phyloP scores from a whole-genome alignment of 2,888 invertebrate species.

The Philereme transversata region DNA sequence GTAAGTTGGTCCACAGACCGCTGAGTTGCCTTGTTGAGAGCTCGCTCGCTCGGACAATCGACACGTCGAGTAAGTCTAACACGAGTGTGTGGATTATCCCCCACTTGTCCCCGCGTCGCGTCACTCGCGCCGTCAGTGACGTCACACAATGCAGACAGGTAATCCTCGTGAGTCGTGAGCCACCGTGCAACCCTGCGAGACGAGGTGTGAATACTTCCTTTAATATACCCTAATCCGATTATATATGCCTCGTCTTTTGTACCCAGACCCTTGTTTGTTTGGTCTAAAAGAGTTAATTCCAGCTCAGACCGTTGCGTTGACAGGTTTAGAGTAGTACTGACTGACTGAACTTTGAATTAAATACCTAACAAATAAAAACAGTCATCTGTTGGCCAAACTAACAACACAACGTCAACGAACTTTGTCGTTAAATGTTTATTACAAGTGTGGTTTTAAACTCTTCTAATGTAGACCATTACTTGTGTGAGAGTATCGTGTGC shows the following conservation, averaged over 20 bases:
- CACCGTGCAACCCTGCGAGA: neutral
- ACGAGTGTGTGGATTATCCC: neutral
- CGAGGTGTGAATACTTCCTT: conserved; percentile 6
- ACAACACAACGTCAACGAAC: neutral
- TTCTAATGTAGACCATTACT: too few species aligned
- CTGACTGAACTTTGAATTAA: too few species aligned
- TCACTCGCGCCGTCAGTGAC: too few species aligned
- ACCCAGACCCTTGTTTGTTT: conserved; percentile 5
- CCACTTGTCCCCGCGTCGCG: neutral
- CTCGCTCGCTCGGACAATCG: neutral
- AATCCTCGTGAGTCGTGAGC: neutral
- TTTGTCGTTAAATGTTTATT: neutral
- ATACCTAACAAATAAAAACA: too few species aligned
- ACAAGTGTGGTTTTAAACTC: too few species aligned
- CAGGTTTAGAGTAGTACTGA: too few species aligned
- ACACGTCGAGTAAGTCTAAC: neutral
- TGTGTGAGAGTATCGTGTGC: neutral
- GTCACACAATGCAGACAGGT: neutral
- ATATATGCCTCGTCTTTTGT: conserved; percentile 7
- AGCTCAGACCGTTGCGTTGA: neutral
- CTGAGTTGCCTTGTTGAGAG: neutral
- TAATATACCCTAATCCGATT: conserved; percentile 7
- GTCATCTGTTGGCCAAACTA: neutral
- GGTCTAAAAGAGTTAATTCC: conserved; percentile 1
- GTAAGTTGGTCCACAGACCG: neutral